Conservation (phyloP, 2,797 vertebrate species). For the Hoplostethus mediterraneus region DNA sequence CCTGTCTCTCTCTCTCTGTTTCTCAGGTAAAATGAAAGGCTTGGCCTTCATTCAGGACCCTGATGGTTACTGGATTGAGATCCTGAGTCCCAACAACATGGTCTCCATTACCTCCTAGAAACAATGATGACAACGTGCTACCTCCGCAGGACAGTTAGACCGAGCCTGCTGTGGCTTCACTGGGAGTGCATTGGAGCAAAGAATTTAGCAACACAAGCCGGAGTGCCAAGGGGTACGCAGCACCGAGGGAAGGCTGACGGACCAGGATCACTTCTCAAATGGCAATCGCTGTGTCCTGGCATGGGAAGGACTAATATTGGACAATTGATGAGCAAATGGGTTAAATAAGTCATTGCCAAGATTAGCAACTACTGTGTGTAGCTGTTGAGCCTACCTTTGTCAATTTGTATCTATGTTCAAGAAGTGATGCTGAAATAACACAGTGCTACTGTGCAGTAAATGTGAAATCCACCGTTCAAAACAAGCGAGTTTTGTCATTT, state of each 20-base stretch:
- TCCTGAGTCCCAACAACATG: slow-evolving; percentile 95
- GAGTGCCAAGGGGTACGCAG: slow-evolving; percentile 1
- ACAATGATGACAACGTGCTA: not conserved
- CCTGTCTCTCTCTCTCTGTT: slow-evolving; percentile 9
- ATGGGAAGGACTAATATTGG: slow-evolving; percentile 25
- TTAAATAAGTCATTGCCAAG: slow-evolving; percentile 16
- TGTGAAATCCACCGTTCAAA: slow-evolving; percentile 42
- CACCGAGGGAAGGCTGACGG: not conserved
- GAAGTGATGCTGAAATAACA: slow-evolving; percentile 28
- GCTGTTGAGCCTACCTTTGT: slow-evolving; percentile 14
- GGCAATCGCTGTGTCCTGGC: slow-evolving; percentile 9
- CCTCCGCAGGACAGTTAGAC: slow-evolving; percentile 15
- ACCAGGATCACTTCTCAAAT: slow-evolving; percentile 8
- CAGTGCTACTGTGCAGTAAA: slow-evolving; percentile 60
- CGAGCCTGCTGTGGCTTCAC: slow-evolving; percentile 23
- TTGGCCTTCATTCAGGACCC: slow-evolving; percentile 98
- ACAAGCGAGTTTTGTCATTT: not conserved
- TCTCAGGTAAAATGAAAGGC: slow-evolving; percentile 97
- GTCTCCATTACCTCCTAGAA: slow-evolving; percentile 85
- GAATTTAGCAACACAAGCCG: slow-evolving; percentile 15
- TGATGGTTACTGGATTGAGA: slow-evolving; percentile 99
- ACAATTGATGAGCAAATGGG: slow-evolving; percentile 22
- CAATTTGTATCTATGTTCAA: slow-evolving; percentile 30
- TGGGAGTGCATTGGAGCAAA: slow-evolving; percentile 12
- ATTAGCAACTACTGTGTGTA: slow-evolving; percentile 14